These are phyloP conservation scores for Polietes domitor DNA, from an alignment of 2,888 invertebrate genomes.

Conservation along the genomic window DNA sequence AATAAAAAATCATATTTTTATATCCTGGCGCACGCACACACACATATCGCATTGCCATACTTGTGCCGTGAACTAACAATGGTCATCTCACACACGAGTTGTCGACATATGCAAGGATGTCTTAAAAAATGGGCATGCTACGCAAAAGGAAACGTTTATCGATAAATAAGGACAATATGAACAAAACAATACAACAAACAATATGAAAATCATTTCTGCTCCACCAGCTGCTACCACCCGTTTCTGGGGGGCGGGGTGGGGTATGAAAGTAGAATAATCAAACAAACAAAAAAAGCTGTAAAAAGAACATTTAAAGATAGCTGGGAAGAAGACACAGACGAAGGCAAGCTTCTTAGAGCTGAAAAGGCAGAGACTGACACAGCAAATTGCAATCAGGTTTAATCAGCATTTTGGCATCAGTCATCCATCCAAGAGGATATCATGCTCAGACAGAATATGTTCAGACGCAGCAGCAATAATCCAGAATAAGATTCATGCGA, in stretches of 20 bases:
- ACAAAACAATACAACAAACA: constrained; percentile 28
- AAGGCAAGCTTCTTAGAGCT: constrained; percentile 43
- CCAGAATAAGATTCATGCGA: neutral
- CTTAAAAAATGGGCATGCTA: neutral
- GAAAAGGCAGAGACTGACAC: constrained; percentile 71
- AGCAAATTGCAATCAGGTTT: constrained; percentile 78
- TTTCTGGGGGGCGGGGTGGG: constrained; percentile 45
- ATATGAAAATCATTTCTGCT: constrained; percentile 19
- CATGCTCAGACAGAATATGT: neutral
- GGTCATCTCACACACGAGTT: constrained; percentile 6
- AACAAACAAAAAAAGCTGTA: constrained; percentile 63
- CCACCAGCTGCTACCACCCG: neutral
- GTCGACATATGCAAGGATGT: neutral
- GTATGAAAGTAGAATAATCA: no score
- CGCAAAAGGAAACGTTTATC: constrained; percentile 41
- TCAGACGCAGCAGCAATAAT: neutral
- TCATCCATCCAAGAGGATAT: constrained; percentile 34
- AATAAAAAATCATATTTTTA: constrained; percentile 69
- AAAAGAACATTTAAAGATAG: constrained; percentile 43
- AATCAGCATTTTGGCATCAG: constrained; percentile 76
- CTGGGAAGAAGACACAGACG: constrained; percentile 27
- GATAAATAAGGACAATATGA: constrained; percentile 45
- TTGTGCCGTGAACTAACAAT: constrained; percentile 7
- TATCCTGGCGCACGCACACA: constrained; percentile 37
- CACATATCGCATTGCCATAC: neutral